These are phyloP conservation scores for Colaptes auratus DNA, from an alignment of 2,113 vertebrate species.

Conservation along the genomic window DNA sequence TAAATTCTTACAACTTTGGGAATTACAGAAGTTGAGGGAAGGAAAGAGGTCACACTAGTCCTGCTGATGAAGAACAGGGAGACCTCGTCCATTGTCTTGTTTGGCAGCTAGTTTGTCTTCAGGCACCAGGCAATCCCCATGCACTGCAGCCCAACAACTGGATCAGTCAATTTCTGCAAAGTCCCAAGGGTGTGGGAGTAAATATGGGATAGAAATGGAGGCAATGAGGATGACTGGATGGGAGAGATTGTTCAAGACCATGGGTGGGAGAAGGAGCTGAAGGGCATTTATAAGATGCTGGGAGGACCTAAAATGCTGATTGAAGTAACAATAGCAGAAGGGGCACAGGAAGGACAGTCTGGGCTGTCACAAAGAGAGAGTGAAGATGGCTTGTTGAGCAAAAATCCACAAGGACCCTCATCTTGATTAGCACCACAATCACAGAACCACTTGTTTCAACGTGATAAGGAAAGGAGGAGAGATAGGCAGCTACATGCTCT, in stretches of 20 bases:
- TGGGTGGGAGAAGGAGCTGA: not conserved
- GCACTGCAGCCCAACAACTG: rapidly evolving
- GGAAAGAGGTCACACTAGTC: not conserved
- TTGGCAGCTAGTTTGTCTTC: not conserved
- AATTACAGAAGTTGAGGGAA: not conserved
- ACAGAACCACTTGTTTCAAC: conserved; percentile 22
- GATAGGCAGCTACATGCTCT: conserved; percentile 6
- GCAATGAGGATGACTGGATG: not conserved
- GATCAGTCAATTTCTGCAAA: not conserved
- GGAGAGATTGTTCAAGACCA: not conserved
- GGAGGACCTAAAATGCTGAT: not conserved
- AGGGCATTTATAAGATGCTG: not conserved
- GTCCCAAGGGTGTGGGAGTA: not conserved
- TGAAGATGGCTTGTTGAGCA: not conserved
- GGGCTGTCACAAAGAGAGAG: not conserved
- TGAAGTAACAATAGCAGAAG: not conserved
- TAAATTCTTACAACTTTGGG: not conserved
- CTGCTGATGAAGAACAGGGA: not conserved
- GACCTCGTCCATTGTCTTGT: not conserved
- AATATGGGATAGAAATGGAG: not conserved
- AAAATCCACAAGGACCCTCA: conserved; percentile 29
- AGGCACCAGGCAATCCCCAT: not conserved
- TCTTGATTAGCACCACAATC: conserved; percentile 49
- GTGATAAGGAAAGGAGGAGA: conserved; percentile 32
- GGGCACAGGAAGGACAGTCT: not conserved